phyloP scores from a whole-genome alignment of 1,140 invertebrate species.

The Sitophilus oryzae region DNA sequence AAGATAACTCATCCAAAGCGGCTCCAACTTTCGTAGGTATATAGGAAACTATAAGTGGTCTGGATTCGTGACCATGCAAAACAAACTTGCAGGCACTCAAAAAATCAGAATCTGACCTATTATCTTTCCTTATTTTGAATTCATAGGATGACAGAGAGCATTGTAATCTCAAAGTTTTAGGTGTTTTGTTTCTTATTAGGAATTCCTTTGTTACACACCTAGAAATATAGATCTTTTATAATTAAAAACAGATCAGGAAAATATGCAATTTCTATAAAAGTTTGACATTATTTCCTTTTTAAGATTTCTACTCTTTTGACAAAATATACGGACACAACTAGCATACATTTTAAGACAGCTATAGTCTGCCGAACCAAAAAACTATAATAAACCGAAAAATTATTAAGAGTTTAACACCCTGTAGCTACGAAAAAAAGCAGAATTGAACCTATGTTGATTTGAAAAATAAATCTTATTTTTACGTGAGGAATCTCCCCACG shows the following conservation, averaged over 20 bases:
- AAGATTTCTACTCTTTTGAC: no score
- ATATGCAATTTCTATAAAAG: not conserved
- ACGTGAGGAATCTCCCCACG: no score
- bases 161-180: constrained; percentile 47
- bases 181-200: constrained; percentile 48
- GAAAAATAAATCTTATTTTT: no score
- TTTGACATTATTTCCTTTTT: no score
- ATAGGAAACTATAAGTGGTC: constrained; percentile 45
- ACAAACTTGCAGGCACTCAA: constrained; percentile 36
- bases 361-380: no score
- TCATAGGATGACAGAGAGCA: constrained; percentile 39
- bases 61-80: constrained; percentile 48
- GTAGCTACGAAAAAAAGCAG: no score
- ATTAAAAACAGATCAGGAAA: not conserved
- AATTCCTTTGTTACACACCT: constrained; percentile 46
- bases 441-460: no score
- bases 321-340: no score
- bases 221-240: not conserved
- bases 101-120: constrained; percentile 27
- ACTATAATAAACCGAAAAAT: no score
- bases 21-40: constrained; percentile 44
- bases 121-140: constrained; percentile 34
- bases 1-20: constrained; percentile 46
- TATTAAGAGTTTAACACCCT: no score
- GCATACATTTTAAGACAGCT: no score